A percentile compares a stretch with the other conserved stretches of the same genome.
phyloP scores from a whole-genome alignment of 2,113 vertebrate genomes.

The Eclectus roratus region DNA sequence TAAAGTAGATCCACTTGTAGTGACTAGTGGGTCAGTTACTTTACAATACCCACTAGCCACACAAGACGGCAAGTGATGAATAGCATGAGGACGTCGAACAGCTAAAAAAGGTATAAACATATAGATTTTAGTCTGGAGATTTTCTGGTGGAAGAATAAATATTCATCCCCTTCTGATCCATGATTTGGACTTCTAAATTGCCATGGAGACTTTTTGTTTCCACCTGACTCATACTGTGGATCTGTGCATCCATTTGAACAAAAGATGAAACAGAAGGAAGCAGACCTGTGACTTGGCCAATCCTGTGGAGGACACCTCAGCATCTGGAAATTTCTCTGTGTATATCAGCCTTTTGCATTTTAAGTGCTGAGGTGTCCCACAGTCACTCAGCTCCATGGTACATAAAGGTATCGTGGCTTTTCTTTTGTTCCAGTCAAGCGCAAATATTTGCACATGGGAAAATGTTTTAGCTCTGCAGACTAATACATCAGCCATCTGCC shows the following conservation, averaged over 20 bases:
- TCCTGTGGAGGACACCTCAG: background rate
- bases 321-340: slow-evolving; percentile 10
- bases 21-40: background rate
- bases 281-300: background rate
- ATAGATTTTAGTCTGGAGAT: background rate
- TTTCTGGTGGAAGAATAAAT: background rate
- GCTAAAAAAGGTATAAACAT: background rate
- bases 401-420: slow-evolving; percentile 41
- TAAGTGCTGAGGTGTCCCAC: slow-evolving; percentile 76
- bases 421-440: slow-evolving; percentile 65
- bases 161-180: background rate
- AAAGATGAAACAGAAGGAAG: background rate
- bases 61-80: background rate
- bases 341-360: background rate
- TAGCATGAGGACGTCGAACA: background rate
- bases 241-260: background rate
- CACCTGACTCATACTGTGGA: background rate
- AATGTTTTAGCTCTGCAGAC: slow-evolving; percentile 54
- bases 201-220: background rate
- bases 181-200: background rate
- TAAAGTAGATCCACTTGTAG: background rate
- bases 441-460: slow-evolving; percentile 79
- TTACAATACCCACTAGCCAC: background rate
- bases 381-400: slow-evolving; percentile 43
- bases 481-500: slow-evolving; percentile 75